Conservation (phyloP, 2,888 invertebrate species). For the Athalia cordata region DNA sequence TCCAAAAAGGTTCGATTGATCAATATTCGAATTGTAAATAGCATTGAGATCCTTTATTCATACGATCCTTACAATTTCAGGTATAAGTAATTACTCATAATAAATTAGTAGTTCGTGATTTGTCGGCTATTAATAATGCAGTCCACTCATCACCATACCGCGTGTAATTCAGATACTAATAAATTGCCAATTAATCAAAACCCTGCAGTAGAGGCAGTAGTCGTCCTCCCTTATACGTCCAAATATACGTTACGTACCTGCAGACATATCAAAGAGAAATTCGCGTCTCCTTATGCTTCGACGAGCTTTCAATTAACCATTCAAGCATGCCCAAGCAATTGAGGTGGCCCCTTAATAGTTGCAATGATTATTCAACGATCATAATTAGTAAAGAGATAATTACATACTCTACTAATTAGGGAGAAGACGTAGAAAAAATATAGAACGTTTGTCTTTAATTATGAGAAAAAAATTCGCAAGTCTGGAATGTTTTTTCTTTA, state of each 20-base stretch:
- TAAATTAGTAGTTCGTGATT: constrained; percentile 22
- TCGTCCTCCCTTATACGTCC: no score
- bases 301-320: constrained; percentile 35
- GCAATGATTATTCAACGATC: no score
- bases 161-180: no score
- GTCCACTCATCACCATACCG: neutral
- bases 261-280: constrained; percentile 27
- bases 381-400: no score
- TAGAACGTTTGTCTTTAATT: no score
- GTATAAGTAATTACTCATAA: constrained; percentile 22
- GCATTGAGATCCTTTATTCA: neutral
- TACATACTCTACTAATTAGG: no score
- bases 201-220: no score
- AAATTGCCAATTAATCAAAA: constrained; percentile 26
- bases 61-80: neutral
- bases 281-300: constrained; percentile 3
- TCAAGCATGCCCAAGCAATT: neutral
- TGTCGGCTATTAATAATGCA: constrained; percentile 12
- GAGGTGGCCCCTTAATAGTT: no score
- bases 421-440: no score
- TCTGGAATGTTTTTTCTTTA: no score
- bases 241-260: neutral
- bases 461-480: no score
- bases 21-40: neutral
- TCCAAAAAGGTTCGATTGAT: no score